Conservation (phyloP, 1,140 invertebrate genomes). For the Procambarus virginalis region DNA sequence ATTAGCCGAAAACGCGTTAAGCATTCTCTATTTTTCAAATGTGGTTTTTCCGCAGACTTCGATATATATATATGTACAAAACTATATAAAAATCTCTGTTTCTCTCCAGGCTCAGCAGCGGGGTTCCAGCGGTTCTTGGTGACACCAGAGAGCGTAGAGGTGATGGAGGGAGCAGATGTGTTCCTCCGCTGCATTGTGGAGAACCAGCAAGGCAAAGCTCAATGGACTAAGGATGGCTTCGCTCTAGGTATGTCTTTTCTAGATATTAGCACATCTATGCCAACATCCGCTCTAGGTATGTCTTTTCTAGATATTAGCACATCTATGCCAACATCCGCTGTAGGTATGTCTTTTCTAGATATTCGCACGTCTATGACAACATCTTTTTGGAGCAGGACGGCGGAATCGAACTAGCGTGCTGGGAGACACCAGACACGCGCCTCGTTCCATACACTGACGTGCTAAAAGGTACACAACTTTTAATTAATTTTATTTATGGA, state of each 20-base stretch:
- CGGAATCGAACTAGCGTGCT: too few relatives aligned
- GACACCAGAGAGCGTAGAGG: constrained; percentile 84
- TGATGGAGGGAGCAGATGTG: constrained; percentile 87
- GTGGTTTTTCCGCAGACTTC: too few relatives aligned
- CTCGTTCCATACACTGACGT: too few relatives aligned
- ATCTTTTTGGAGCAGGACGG: too few relatives aligned
- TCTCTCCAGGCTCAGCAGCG: not conserved
- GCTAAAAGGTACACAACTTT: too few relatives aligned
- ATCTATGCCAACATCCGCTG: too few relatives aligned
- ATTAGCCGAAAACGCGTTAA: too few relatives aligned
- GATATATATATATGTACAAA: too few relatives aligned
- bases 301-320: constrained; percentile 37
- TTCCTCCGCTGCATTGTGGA: constrained; percentile 89
- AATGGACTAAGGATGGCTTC: constrained; percentile 97
- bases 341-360: constrained; percentile 80
- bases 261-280: not conserved
- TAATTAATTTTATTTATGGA: too few relatives aligned
- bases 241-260: constrained; percentile 83
- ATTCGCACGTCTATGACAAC: not conserved
- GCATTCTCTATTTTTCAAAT: too few relatives aligned
- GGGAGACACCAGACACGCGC: too few relatives aligned
- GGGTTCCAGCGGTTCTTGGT: constrained; percentile 84
- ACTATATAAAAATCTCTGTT: too few relatives aligned
- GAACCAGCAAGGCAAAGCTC: constrained; percentile 88
- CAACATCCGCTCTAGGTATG: constrained; percentile 83